phyloP scores from a whole-genome alignment of 2,113 vertebrate genomes.

The Ophthalmolycus amberensis region DNA sequence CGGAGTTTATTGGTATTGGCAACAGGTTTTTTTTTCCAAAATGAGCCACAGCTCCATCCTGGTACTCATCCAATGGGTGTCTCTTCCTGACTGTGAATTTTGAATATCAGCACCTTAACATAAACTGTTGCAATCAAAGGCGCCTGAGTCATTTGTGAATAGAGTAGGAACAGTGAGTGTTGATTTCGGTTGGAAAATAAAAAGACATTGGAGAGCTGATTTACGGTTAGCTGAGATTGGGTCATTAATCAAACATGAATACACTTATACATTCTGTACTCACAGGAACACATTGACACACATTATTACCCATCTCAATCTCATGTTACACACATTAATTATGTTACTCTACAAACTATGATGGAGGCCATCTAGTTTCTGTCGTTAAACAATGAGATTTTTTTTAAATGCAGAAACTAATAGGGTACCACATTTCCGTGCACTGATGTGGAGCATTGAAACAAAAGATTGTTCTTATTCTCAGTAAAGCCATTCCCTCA shows the following conservation, averaged over 20 bases:
- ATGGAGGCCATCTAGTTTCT: slow-evolving; percentile 1
- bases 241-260: slow-evolving; percentile 25
- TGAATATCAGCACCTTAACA: slow-evolving; percentile 40
- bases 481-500: neutral
- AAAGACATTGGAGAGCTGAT: slow-evolving; percentile 16
- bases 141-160: neutral
- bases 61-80: slow-evolving; percentile 38
- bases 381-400: slow-evolving; percentile 18
- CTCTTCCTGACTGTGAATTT: slow-evolving; percentile 21
- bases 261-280: neutral
- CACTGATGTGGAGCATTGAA: slow-evolving; percentile 33
- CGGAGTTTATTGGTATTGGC: slow-evolving; percentile 62
- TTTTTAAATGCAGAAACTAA: slow-evolving; percentile 19
- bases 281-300: neutral
- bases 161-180: slow-evolving; percentile 15
- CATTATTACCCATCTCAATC: slow-evolving; percentile 4
- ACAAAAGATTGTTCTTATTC: neutral
- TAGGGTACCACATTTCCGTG: slow-evolving; percentile 23
- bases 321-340: slow-evolving; percentile 1
- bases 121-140: slow-evolving; percentile 37
- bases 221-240: slow-evolving; percentile 7
- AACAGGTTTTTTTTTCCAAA: slow-evolving; percentile 19
- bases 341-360: neutral
- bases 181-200: slow-evolving; percentile 27
- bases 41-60: slow-evolving; percentile 38